Base-by-base conservation (phyloP, 2,888 invertebrate species). In the Capitulum mitella region DNA sequence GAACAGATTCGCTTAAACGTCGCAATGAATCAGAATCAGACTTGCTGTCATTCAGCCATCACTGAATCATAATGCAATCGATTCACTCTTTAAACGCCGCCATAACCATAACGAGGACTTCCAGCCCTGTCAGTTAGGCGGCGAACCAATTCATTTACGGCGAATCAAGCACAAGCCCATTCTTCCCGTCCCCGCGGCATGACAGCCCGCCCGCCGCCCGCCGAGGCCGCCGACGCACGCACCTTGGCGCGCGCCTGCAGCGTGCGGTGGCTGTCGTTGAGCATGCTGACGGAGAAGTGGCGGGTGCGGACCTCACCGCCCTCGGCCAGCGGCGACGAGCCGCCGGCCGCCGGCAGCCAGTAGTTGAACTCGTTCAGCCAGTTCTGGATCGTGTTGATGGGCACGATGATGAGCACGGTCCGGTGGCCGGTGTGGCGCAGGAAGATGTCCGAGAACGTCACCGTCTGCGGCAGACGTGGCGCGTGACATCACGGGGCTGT, bases 311-410 rank as follows among this genome's bases (percentile, higher is more conserved):
- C 89, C 83, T 92, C 91, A 1, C 91, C 91, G 80, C 89, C 89
- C n/a, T 80, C 83, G 82, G 78, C 79, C 76, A 64, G 77, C 2
- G 80, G 78, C n/a, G 82, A 80, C 6, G 80, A 79, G 29, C 76
- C 70, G 37, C 77, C 78, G n/a, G 81, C 80, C 79, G 92, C 91
- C 0, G 98, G 98, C 79, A 97, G 87, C 98, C 98, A 99, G 91
- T 95, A 94, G 85, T 98, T 96, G 85, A 95, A 99, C 86, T 99
- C 99, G 2, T 95, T 92, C 83, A 94, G 88, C 98, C 98, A 98
- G 87, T 98, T 98, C 86, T 98, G 98, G 81, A 99, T 88, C 0
- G 98, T 98, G 86, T 99, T 99, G 80, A 99, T 97, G 16, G 99
- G 99, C 90, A 98, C 98, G 82, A 99, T 97, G 84, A 97, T 94